Percentiles rank a stretch among this genome's conserved stretches.
Conservation (phyloP, 2,113 vertebrate genomes). For the Solenodon paradoxus region DNA sequence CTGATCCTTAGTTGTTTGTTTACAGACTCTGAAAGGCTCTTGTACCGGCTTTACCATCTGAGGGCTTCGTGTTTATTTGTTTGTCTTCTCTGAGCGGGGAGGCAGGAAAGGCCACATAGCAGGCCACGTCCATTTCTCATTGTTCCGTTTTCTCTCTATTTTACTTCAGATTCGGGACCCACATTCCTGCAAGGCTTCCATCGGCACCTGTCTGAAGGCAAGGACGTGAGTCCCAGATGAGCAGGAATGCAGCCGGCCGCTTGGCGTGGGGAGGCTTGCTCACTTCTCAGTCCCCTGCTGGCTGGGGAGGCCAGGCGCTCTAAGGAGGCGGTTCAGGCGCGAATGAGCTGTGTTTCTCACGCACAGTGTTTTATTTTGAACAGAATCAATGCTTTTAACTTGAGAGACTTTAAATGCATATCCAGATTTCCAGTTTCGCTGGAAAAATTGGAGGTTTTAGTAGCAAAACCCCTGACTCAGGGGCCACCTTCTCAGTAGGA, state of each 20-base stretch:
- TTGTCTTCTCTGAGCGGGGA: not conserved
- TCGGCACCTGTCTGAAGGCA: constrained; percentile 1
- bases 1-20: not conserved
- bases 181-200: not conserved
- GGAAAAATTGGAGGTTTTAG: not conserved
- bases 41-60: not conserved
- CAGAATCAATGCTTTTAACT: not conserved
- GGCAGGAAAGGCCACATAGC: not conserved
- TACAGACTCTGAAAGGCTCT: not conserved
- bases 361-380: not conserved
- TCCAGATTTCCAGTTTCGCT: not conserved
- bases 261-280: not conserved
- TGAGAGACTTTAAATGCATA: not conserved
- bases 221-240: not conserved
- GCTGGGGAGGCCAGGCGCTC: too few relatives aligned
- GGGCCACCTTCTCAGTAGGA: fast-evolving
- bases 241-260: not conserved
- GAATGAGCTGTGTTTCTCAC: not conserved
- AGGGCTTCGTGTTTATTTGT: not conserved
- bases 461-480: not conserved
- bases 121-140: not conserved
- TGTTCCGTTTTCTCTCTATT: not conserved
- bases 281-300: not conserved
- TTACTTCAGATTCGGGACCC: not conserved
- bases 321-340: not conserved